phyloP scores from a whole-genome alignment of 1,140 invertebrate genomes.

The Ooceraea biroi region DNA sequence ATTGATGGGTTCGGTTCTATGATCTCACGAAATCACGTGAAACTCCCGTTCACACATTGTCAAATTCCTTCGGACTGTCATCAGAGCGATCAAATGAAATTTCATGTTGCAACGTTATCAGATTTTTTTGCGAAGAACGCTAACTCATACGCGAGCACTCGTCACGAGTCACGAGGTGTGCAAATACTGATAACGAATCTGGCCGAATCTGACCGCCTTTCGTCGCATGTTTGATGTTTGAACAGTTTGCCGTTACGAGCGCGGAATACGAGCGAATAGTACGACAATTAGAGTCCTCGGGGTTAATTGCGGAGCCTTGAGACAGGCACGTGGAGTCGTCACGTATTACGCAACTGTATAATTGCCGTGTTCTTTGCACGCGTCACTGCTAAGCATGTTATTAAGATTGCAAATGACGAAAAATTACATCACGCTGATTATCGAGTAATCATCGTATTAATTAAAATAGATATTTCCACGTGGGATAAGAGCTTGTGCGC shows the following conservation, averaged over 20 bases:
- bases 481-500: not conserved
- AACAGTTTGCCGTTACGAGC: conserved; percentile 20
- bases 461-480: not conserved
- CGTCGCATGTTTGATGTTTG: conserved; percentile 29
- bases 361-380: not conserved
- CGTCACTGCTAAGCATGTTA: not conserved
- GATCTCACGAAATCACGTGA: not conserved
- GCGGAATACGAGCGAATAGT: not conserved
- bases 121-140: conserved; percentile 1
- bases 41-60: not conserved
- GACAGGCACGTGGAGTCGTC: conserved; percentile 4
- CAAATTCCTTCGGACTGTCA: not conserved
- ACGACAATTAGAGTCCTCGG: not conserved
- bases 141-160: conserved; percentile 19
- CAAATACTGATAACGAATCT: conserved; percentile 52
- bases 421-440: not conserved
- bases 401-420: not conserved
- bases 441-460: not conserved
- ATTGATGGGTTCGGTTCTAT: not conserved
- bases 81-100: conserved; percentile 9
- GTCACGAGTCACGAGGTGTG: conserved; percentile 22
- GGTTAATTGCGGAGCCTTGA: conserved; percentile 58
- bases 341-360: not conserved
- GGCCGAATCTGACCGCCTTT: no score
- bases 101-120: conserved; percentile 30